phyloP scores from a whole-genome alignment of 92 coral and sea anemone genomes.

The Umimayanthus chanpuru region DNA sequence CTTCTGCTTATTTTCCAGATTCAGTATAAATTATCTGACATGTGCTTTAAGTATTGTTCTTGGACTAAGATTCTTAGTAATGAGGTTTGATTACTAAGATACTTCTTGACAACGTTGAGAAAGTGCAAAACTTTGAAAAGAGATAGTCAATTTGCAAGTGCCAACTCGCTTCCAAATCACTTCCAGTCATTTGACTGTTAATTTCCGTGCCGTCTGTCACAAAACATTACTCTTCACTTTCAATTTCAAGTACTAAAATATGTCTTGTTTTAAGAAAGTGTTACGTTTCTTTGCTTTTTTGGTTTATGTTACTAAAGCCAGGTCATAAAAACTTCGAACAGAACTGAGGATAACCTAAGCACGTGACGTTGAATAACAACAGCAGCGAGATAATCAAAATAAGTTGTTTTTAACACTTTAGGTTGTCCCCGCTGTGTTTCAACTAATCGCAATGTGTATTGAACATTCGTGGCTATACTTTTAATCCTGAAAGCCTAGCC shows the following conservation, averaged over 20 bases:
- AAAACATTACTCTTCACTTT: conserved; percentile 24
- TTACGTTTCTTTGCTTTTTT: neutral
- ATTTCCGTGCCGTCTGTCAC: conserved; percentile 37
- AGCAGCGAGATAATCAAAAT: neutral
- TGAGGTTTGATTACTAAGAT: conserved; percentile 38
- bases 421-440: neutral
- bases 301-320: neutral
- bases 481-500: conserved; percentile 28
- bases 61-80: conserved; percentile 33
- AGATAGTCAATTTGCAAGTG: conserved; percentile 45
- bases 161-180: conserved; percentile 37
- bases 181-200: conserved; percentile 45
- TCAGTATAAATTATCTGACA: conserved; percentile 68
- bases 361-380: conserved; percentile 6
- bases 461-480: conserved; percentile 36
- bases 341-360: neutral
- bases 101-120: conserved; percentile 41
- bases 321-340: neutral
- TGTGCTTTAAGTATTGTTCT: conserved; percentile 54
- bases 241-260: neutral
- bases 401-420: conserved; percentile 8
- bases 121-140: conserved; percentile 49
- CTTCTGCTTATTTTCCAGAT: conserved; percentile 48
- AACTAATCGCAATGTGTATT: neutral
- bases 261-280: neutral